Percentiles rank a stretch among this genome's conserved stretches.
Evolutionary conservation across 2,888 invertebrate genomes (phyloP).

Genomic region (Pemphredon lugubris): DNA sequence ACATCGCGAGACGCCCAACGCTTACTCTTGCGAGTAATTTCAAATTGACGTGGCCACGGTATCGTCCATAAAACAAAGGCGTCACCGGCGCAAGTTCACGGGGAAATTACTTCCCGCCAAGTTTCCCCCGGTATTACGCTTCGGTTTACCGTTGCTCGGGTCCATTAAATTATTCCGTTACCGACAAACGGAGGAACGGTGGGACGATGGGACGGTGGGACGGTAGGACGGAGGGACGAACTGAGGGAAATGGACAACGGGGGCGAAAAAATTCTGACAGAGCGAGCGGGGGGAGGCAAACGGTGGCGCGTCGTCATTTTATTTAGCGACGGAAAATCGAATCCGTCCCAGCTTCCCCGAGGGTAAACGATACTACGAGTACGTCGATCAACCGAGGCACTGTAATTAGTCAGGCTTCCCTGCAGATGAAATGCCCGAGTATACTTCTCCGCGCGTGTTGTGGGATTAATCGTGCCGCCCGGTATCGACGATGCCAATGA

Average conservation of each 20-base stretch:
- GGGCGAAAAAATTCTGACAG: not conserved
- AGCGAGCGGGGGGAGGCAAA: not conserved
- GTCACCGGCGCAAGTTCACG: not conserved
- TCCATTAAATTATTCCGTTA: conserved; percentile 35
- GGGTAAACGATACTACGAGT: conserved; percentile 14
- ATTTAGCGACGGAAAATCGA: conserved; percentile 56
- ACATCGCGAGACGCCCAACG: not conserved
- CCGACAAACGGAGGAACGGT: not conserved
- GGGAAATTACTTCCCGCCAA: conserved; percentile 5
- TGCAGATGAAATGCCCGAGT: conserved; percentile 6
- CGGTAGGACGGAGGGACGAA: not conserved
- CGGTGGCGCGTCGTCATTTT: conserved; percentile 38
- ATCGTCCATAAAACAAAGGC: conserved; percentile 6
- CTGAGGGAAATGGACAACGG: not conserved
- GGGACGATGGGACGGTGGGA: not conserved
- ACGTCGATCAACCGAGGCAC: conserved; percentile 34
- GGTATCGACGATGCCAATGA: conserved; percentile 1
- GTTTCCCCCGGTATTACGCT: conserved; percentile 22
- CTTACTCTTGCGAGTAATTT: not conserved
- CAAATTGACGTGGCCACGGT: not conserved
- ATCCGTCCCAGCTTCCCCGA: conserved; percentile 19
- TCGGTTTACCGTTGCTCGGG: not conserved
- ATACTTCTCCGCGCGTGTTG: not conserved
- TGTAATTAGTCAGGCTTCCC: conserved; percentile 47
- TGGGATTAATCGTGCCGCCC: conserved; percentile 28